Evolutionary conservation across 2,888 invertebrate species (phyloP).

Genomic region (Lampropteryx suffumata): DNA sequence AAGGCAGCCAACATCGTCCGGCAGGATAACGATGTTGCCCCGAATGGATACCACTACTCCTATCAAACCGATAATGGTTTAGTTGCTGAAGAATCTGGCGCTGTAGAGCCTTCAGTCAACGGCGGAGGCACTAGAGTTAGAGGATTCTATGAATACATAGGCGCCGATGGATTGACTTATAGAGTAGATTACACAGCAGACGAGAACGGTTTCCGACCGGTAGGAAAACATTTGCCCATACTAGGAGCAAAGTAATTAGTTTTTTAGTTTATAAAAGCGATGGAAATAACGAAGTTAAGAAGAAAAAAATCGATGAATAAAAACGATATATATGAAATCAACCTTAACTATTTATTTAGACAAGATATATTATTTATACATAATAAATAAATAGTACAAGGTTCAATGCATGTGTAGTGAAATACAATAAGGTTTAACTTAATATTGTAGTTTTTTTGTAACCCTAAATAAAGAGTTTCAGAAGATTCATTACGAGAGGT

Average conservation of each 20-base stretch:
- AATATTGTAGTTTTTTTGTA: neutral
- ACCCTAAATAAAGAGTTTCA: conserved; percentile 3
- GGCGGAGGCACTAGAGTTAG: conserved; percentile 84
- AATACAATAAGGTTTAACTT: conserved; percentile 8
- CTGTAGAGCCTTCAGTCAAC: conserved; percentile 75
- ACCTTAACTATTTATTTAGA: too few species aligned
- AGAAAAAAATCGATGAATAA: neutral
- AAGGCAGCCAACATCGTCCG: conserved; percentile 80
- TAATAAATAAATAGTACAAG: too few species aligned
- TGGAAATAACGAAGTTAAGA: too few species aligned
- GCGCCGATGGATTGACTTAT: conserved; percentile 83
- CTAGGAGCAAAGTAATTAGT: conserved; percentile 29
- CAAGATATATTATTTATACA: too few species aligned
- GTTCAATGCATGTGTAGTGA: neutral
- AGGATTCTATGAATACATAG: conserved; percentile 87
- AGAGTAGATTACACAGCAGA: conserved; percentile 84
- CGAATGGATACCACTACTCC: conserved; percentile 83
- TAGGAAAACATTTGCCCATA: conserved; percentile 78
- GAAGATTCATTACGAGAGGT: conserved; percentile 19
- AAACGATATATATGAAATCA: neutral
- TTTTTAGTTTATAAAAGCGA: too few species aligned
- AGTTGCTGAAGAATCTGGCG: conserved; percentile 84
- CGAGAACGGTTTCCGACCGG: conserved; percentile 82
- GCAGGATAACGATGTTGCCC: conserved; percentile 73
- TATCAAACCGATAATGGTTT: conserved; percentile 87